Evolutionary conservation across 2,797 vertebrate genomes (phyloP), one percentile per base, ranked within the genome.

Genomic region (Diplodus sargus): DNA sequence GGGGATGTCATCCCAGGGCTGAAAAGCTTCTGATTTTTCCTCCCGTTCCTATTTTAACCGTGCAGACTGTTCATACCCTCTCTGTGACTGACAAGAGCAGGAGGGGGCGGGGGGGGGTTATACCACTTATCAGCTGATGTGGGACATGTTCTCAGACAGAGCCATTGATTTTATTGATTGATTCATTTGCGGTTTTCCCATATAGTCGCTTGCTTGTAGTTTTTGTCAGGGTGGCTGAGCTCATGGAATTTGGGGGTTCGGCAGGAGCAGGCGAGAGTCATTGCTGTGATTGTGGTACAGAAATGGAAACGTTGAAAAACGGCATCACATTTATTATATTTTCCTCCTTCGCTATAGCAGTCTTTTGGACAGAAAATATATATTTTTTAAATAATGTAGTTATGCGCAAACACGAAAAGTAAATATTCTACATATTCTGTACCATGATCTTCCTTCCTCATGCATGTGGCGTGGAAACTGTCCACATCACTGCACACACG

Each of bases 81-180:
- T 20, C 34, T 78, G 45, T 51, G 42, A 52, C 54, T 70, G 89
- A 74, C 89, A 87, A 90, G 89, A 91, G 89, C 91, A 83, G 63
- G 47, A 25, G 45, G 89, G 90, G 91, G 93, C 85, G 87, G 93
- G 90, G 91, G 93, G 86, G 87, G 93, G 95, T 95, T 94, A 93
- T 91, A 94, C 86, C 93, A 95, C 93, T 94, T 95, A 93, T 94
- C 85, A 91, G 93, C 92, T 93, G 91, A 95, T 90, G 81, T 59
- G 82, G 88, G 91, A 94, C 93, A 89, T 94, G 93, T 94, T 93
- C 91, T 94, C 94, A 93, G 91, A 94, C 88, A 73, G 80, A 86
- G 59, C 82, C 64, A 91, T 95, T 91, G 89, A 92, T 91, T 90
- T 85, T 89, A 92, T 90, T 91, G 96, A 97, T 92, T 95, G 93